Evolutionary conservation across 2,113 vertebrate genomes (phyloP).

Genomic region (Prionailurus viverrinus): DNA sequence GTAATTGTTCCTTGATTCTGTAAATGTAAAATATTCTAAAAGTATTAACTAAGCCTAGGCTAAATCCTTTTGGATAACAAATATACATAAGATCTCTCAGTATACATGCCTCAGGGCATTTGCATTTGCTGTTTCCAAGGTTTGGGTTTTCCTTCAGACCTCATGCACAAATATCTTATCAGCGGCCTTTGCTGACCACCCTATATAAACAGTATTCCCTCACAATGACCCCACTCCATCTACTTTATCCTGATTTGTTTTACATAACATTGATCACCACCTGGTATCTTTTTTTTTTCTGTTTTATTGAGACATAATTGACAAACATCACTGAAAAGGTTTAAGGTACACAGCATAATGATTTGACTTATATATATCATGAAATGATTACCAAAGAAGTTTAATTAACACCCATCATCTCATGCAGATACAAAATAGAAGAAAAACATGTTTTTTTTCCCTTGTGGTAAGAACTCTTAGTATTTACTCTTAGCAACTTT

Average conservation of each 20-base stretch:
- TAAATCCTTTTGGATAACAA: constrained; percentile 31
- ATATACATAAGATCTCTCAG: neutral
- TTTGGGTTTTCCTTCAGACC: neutral
- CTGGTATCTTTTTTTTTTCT: neutral
- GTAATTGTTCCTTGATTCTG: neutral
- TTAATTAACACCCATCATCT: neutral
- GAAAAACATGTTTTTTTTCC: neutral
- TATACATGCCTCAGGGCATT: neutral
- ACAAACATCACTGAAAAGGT: neutral
- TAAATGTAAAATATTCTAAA: neutral
- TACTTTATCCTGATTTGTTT: neutral
- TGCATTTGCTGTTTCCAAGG: neutral
- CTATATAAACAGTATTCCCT: neutral
- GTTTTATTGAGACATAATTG: neutral
- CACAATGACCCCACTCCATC: neutral
- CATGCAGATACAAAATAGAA: neutral
- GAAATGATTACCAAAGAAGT: neutral
- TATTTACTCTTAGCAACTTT: neutral
- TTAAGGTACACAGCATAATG: neutral
- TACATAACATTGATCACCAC: neutral
- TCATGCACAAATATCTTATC: neutral
- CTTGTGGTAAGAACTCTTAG: neutral
- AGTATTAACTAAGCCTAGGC: neutral
- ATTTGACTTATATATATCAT: neutral
- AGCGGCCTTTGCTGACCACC: neutral